These are phyloP conservation scores for Meda fulgida DNA, from an alignment of 2,797 vertebrate species.

Conservation along the genomic window DNA sequence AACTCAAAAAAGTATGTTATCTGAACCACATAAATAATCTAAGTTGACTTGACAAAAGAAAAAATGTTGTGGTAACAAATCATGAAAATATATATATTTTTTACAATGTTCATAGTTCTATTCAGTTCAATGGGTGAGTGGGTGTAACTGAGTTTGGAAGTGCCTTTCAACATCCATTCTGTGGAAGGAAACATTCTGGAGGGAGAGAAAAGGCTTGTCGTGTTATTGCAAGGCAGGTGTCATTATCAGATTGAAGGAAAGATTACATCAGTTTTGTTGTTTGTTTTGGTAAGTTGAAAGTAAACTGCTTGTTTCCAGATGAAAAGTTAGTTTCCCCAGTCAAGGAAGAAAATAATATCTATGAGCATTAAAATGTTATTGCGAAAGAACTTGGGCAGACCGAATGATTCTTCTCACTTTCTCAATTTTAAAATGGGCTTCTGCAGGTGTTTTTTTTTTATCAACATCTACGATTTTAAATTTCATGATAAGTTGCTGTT, in stretches of 20 bases:
- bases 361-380: conserved; percentile 48
- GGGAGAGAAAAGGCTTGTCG: conserved; percentile 67
- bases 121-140: conserved; percentile 1
- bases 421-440: not conserved
- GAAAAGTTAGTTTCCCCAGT: not conserved
- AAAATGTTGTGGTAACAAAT: no score
- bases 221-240: conserved; percentile 76
- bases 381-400: not conserved
- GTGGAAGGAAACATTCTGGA: conserved; percentile 68
- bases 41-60: no score
- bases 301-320: conserved; percentile 64
- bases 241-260: conserved; percentile 68
- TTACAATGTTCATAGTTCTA: no score
- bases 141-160: conserved; percentile 57
- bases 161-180: conserved; percentile 61
- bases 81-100: no score
- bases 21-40: no score
- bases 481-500: not conserved
- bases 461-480: not conserved
- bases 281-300: conserved; percentile 73
- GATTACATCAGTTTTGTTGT: conserved; percentile 75
- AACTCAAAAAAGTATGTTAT: no score
- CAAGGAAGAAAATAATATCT: conserved; percentile 11
- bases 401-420: conserved; percentile 39
- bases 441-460: not conserved